Base-by-base conservation (phyloP, 2,113 vertebrate genomes). In the Amazona vittata region DNA sequence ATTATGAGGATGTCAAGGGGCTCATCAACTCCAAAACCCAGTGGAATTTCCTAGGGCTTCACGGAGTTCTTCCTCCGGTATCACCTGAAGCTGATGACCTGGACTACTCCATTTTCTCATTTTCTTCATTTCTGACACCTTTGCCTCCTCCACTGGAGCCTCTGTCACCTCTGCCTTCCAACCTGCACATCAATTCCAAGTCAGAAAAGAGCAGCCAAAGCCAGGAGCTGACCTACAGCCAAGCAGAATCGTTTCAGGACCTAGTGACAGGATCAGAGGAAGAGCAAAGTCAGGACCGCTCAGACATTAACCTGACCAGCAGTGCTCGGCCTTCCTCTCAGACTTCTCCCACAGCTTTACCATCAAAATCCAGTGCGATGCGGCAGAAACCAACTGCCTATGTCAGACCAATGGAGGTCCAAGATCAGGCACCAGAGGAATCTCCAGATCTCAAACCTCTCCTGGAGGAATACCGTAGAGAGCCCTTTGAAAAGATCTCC, bases 381-480 rank as follows among this genome's bases (percentile, higher is more conserved):
- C 98, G 98, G 83, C 98, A 98, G 96, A 99, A 99, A 97, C 99
- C 99, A 67, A 99, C 99, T 2, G 99, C 99, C 7, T 99, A 99
- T 4, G 99, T 99, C 59, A 98, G 99, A 74, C 99, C 99, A 80
- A 99, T 99, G 99, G 99, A 99, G 39, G 99, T 98, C 62, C 99
- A 99, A 94, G 99, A 99, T 71, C 99, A 99, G 97, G 97, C 98
- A 28, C 97, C 98, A 7, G 98, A 94, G 16, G 98, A 98, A 86
- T 99, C 99, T 3, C 99, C 99, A 0, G 98, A 99, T 77, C 98
- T 99, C 41, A 99, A 99, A 83, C 97, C 98, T 17, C 96, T 98
- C 9, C 97, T 98, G 1, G 98, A 99, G 47, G 98, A 98, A 69
- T 98, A 98, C 75, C 94, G 89, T 0, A 94, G 95, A 71, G 98